A percentile compares a stretch with the other conserved stretches of the same genome.
Evolutionary conservation across 2,888 invertebrate species (phyloP).

Genomic region (Agrochola macilenta): DNA sequence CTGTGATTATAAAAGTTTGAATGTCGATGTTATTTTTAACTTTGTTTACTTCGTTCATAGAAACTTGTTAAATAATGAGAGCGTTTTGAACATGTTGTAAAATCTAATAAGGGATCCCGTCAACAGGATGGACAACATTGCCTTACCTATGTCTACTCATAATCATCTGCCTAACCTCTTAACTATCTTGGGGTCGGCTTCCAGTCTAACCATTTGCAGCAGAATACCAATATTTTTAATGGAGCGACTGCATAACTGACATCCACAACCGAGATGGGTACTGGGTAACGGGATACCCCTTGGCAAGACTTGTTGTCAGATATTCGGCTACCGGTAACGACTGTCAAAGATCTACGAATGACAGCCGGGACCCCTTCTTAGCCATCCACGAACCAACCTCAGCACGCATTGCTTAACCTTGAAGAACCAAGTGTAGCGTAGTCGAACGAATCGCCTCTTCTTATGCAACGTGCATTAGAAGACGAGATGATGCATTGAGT

Average conservation of each 20-base stretch:
- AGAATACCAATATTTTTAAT: background rate
- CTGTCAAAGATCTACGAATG: background rate
- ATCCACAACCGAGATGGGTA: background rate
- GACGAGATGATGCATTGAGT: no score
- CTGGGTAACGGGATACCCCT: background rate
- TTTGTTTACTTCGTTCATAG: conserved; percentile 15
- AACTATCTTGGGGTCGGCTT: background rate
- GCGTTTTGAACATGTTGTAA: background rate
- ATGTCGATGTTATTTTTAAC: conserved; percentile 10
- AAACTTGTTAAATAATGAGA: background rate
- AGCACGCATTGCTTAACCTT: background rate
- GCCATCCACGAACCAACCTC: no score
- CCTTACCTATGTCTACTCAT: background rate
- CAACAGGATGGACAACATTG: background rate
- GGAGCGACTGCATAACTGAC: background rate
- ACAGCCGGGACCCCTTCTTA: no score
- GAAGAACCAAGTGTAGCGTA: no score
- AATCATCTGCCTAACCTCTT: background rate
- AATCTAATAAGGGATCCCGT: background rate
- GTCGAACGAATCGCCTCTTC: no score
- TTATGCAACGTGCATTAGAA: no score
- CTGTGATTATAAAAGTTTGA: conserved; percentile 16
- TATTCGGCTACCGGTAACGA: no score
- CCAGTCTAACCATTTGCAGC: background rate
- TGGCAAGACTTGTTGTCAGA: background rate